Conservation (phyloP, 2,797 vertebrate species). For the Delichon dasypus region DNA sequence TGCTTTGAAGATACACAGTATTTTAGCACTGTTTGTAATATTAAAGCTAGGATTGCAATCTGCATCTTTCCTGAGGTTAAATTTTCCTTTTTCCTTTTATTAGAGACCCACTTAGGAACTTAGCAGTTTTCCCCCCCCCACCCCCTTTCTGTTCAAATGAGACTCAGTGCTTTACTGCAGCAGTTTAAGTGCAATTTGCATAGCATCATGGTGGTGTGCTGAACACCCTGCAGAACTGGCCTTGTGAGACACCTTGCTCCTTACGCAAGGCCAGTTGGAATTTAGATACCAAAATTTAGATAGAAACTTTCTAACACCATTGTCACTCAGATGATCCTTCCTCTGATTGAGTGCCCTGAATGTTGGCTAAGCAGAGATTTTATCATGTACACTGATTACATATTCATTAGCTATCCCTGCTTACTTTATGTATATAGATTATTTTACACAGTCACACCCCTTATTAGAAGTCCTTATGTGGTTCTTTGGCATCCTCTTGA, state of each 20-base stretch:
- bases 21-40: background rate
- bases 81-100: background rate
- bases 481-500: background rate
- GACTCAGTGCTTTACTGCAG: background rate
- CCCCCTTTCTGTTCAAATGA: background rate
- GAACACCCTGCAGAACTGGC: background rate
- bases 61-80: conserved; percentile 1
- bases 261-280: background rate
- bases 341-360: background rate
- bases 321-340: background rate
- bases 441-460: background rate
- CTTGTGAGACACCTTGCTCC: background rate
- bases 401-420: background rate
- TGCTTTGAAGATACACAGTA: background rate
- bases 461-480: background rate
- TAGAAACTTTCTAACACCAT: background rate
- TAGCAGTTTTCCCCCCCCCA: background rate
- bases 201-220: background rate
- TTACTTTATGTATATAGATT: background rate
- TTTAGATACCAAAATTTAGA: background rate
- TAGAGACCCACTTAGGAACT: background rate
- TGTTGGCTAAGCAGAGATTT: background rate
- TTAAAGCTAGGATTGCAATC: background rate
- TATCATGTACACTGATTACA: background rate
- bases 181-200: background rate